Evolutionary conservation across 2,797 vertebrate species (phyloP), one percentile per base, ranked within the genome.

Genomic region (Phyllotis vaccarum): DNA sequence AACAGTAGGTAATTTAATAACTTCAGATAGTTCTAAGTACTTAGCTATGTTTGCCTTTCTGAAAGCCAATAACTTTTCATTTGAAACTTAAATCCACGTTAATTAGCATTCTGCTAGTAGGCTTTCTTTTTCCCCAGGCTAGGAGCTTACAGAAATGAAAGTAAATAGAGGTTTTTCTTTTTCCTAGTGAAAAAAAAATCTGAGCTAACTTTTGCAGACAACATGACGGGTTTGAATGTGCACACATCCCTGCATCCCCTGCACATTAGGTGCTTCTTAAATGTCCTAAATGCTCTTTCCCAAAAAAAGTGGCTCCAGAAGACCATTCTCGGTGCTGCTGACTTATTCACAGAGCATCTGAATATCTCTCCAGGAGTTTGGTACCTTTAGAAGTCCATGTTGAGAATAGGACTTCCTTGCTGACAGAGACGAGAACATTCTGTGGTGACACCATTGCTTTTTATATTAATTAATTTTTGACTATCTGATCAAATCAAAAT

Each of bases 31-130:
- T 94, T 93, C 79, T 90, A 81, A 68, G 79, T 68, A 27, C 46
- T 76, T 90, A 72, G 60, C 49, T 80, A 52, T 96, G 21, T 93
- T 97, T 97, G 88, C 64, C 70, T 93, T 96, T 94, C 88, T 92
- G 46, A 66, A 96, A 97, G 95, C 95, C 95, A 97, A 94, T 97
- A 97, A 91, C 52, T 95, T 97, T 97, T 92, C 86, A 89, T 97
- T 96, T 96, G 90, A 86, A 96, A 97, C 97, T 97, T 96, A 97
- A 96, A 97, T 91, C 83, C 60, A 91, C 70, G 93, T 97, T 96
- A 97, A 97, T 96, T 75, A 97, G 90, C 90, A 92, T 94, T 96
- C 93, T 76, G 58, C 75, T 68, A 78, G 75, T 88, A 86, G 93
- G 27, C 79, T 52, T 12, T 52, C 12, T 60, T 60, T 60, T 60